These are phyloP conservation scores for Motacilla alba DNA, from an alignment of 2,113 vertebrate species.

Conservation along the genomic window DNA sequence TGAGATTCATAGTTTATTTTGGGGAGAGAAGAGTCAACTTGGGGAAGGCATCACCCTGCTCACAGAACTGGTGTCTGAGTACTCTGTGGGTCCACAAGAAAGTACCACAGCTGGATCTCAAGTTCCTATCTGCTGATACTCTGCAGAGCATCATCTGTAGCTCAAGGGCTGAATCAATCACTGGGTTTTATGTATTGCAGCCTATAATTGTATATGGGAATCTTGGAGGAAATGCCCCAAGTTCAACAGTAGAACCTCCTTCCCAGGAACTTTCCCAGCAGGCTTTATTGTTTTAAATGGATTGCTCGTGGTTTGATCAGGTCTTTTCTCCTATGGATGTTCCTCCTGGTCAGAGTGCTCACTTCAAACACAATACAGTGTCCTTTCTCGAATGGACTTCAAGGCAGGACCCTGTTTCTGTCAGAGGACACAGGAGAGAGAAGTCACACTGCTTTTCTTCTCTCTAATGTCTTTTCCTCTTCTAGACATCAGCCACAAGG, in stretches of 20 bases:
- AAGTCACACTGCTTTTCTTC: not conserved
- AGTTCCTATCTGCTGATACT: not conserved
- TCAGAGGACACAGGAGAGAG: not conserved
- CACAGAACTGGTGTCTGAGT: not conserved
- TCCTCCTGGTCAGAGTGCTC: not conserved
- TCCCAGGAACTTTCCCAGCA: not conserved
- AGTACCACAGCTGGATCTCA: not conserved
- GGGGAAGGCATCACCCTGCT: not conserved
- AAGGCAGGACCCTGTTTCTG: not conserved
- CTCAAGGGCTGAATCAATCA: not conserved
- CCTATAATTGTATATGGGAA: not conserved
- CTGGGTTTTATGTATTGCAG: not conserved
- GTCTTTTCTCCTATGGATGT: not conserved
- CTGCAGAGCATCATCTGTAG: not conserved
- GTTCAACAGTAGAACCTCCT: not conserved
- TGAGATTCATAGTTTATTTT: not conserved
- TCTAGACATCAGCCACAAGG: not conserved
- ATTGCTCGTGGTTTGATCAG: not conserved
- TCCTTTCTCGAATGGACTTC: not conserved
- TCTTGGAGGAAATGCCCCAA: not conserved
- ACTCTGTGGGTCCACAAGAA: not conserved
- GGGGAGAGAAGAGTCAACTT: not conserved
- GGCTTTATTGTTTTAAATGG: not conserved
- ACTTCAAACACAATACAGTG: not conserved
- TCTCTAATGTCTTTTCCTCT: not conserved